phyloP scores from a whole-genome alignment of 2,888 invertebrate species.

The Leptopilina drosophilae region DNA sequence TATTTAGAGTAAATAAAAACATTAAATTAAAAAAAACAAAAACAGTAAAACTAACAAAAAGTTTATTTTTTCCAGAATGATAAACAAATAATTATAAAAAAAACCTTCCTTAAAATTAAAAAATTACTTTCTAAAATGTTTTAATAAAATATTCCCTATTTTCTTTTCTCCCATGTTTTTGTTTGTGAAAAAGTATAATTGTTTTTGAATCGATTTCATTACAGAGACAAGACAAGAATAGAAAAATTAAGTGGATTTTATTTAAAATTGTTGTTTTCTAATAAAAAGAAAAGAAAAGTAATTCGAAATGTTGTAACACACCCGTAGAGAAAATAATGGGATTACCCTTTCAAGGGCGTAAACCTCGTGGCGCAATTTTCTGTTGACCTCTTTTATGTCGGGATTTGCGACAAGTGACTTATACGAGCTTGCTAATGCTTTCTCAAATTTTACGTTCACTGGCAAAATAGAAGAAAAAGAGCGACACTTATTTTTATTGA shows the following conservation, averaged over 20 bases:
- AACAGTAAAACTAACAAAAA: too few relatives aligned
- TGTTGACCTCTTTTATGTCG: constrained; percentile 9
- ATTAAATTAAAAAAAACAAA: too few relatives aligned
- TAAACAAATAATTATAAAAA: too few relatives aligned
- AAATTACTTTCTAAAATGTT: too few relatives aligned
- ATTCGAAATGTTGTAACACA: neutral
- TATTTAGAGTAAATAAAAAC: too few relatives aligned
- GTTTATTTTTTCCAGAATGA: too few relatives aligned
- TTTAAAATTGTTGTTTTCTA: neutral
- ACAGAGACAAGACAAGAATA: neutral
- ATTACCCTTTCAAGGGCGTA: constrained; percentile 33
- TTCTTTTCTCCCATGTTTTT: too few relatives aligned
- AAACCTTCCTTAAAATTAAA: too few relatives aligned
- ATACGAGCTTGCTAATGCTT: constrained; percentile 37
- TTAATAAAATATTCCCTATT: too few relatives aligned
- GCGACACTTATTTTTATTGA: constrained; percentile 1
- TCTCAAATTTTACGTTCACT: constrained; percentile 16
- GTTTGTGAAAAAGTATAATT: too few relatives aligned
- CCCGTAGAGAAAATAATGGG: constrained; percentile 25
- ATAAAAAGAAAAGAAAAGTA: constrained; percentile 1
- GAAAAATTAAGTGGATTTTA: neutral
- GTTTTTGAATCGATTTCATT: neutral
- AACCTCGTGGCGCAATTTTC: constrained; percentile 29
- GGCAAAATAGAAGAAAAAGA: constrained; percentile 1
- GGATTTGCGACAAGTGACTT: constrained; percentile 34